Percentiles rank a stretch among this genome's conserved stretches.
phyloP scores from a whole-genome alignment of 2,113 vertebrate species.

The Casuarius casuarius region DNA sequence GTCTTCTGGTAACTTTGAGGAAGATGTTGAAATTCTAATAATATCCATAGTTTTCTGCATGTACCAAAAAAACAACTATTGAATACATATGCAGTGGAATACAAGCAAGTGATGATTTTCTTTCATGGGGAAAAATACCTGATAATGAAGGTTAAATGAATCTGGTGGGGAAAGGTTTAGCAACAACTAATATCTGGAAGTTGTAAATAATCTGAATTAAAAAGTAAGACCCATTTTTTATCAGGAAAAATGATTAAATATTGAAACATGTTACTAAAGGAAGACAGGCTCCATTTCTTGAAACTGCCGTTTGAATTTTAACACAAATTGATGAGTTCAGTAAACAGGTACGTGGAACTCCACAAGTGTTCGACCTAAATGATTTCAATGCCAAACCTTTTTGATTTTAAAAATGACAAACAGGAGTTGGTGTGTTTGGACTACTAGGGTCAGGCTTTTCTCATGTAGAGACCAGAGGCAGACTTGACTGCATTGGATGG shows the following conservation, averaged over 20 bases:
- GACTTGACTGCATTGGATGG: background rate
- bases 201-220: background rate
- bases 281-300: background rate
- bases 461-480: background rate
- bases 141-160: background rate
- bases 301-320: background rate
- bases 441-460: background rate
- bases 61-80: background rate
- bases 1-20: background rate
- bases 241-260: background rate
- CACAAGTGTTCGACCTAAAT: background rate
- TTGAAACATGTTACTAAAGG: background rate
- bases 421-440: accelerated
- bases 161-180: background rate
- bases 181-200: background rate
- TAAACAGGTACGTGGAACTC: background rate
- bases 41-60: background rate
- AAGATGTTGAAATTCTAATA: background rate
- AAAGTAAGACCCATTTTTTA: background rate
- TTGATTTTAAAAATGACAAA: background rate
- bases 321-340: background rate
- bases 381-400: background rate
- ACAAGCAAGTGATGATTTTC: background rate
- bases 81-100: background rate
- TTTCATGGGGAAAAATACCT: background rate